These are phyloP conservation scores for Dasypogon diadema DNA, from an alignment of 2,888 invertebrate genomes.

Conservation along the genomic window DNA sequence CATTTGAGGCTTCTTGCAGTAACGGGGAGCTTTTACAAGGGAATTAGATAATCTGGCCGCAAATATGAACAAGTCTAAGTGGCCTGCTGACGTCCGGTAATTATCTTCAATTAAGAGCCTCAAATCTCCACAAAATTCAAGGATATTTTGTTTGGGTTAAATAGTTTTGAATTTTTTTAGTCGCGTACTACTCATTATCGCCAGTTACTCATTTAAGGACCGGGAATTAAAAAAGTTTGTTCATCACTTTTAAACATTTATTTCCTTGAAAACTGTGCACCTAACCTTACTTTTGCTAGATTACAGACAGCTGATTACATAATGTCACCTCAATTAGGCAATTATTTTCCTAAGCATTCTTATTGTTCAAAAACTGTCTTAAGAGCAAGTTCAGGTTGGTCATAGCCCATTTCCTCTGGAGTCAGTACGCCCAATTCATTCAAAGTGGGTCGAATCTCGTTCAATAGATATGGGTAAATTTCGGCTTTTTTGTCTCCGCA, in stretches of 20 bases:
- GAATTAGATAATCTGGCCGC: no score
- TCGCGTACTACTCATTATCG: no score
- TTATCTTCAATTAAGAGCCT: no score
- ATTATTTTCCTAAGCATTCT: slow-evolving; percentile 51
- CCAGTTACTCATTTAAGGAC: no score
- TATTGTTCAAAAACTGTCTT: slow-evolving; percentile 76
- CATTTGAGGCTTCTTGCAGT: no score
- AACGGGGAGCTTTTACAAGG: no score
- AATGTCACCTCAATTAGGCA: not conserved
- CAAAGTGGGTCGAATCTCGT: slow-evolving; percentile 92
- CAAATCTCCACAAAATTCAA: no score
- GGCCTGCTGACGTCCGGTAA: no score
- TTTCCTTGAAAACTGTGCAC: slow-evolving; percentile 12
- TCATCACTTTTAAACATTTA: not conserved
- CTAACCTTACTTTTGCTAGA: slow-evolving; percentile 21
- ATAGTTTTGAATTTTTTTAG: no score
- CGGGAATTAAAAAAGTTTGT: no score
- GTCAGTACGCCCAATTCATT: slow-evolving; percentile 94
- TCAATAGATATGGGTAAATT: slow-evolving; percentile 88
- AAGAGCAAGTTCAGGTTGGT: slow-evolving; percentile 94
- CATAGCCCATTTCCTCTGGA: slow-evolving; percentile 95
- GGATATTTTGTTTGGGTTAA: no score
- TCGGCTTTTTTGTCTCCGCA: slow-evolving; percentile 80
- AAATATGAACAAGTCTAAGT: no score
- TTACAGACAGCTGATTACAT: slow-evolving; percentile 20